Evolutionary conservation across 2,113 vertebrate genomes (phyloP).

Genomic region (Pygoscelis adeliae): DNA sequence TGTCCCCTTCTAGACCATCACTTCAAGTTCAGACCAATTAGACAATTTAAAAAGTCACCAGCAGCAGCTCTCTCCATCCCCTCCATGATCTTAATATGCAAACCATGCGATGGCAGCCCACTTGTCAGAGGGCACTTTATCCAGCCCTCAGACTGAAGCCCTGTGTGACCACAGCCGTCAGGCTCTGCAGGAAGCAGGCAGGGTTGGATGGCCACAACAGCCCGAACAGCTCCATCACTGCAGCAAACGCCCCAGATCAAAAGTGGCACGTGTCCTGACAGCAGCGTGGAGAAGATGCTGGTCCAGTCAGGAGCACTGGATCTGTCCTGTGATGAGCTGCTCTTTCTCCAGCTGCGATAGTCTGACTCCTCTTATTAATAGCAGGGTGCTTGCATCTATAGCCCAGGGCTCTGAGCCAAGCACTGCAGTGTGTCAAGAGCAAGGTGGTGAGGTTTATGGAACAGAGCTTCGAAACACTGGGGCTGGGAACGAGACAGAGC

Average conservation of each 20-base stretch:
- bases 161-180: not conserved
- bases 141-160: not conserved
- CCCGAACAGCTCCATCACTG: accelerated
- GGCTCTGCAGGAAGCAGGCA: not conserved
- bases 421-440: not conserved
- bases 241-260: not conserved
- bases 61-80: not conserved
- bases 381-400: not conserved
- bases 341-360: not conserved
- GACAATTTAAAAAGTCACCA: not conserved
- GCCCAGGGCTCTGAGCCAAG: not conserved
- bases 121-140: not conserved
- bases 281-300: not conserved
- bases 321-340: not conserved
- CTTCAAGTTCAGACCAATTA: not conserved
- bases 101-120: not conserved
- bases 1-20: not conserved
- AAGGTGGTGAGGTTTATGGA: not conserved
- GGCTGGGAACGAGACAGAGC: not conserved
- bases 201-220: not conserved
- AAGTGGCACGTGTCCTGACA: accelerated
- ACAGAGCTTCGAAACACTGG: not conserved
- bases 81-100: not conserved
- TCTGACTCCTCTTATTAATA: not conserved
- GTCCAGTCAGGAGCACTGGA: not conserved